These are phyloP conservation scores for Drosophila differens DNA, from an alignment of 2,888 invertebrate species.

Conservation along the genomic window DNA sequence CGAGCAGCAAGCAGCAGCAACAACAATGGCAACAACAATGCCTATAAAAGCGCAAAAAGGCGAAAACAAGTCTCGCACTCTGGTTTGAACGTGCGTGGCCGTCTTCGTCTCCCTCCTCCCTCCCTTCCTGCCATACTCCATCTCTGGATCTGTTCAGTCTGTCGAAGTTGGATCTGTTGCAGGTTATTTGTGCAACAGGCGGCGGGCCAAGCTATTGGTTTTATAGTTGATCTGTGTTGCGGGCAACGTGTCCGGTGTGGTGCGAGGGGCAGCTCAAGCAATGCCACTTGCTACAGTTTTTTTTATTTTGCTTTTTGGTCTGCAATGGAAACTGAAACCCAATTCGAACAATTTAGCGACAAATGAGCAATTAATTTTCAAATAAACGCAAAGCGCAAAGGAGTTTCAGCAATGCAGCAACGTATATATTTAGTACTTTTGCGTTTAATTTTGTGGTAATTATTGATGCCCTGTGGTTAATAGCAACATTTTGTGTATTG, in stretches of 20 bases:
- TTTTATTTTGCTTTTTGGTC: slow-evolving; percentile 17
- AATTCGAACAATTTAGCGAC: slow-evolving; percentile 84
- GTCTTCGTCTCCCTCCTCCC: slow-evolving; percentile 26
- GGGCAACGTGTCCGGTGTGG: slow-evolving; percentile 1
- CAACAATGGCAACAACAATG: slow-evolving; percentile 70
- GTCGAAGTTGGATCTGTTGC: slow-evolving; percentile 50
- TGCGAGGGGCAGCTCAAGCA: slow-evolving; percentile 18
- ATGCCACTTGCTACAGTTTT: slow-evolving; percentile 69
- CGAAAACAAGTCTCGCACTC: slow-evolving; percentile 79
- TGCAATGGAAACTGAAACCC: slow-evolving; percentile 80
- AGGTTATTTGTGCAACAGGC: slow-evolving; percentile 71
- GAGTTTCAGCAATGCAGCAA: slow-evolving; percentile 18
- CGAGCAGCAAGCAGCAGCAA: slow-evolving; percentile 20
- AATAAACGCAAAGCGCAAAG: slow-evolving; percentile 77
- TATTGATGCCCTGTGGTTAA: slow-evolving; percentile 9
- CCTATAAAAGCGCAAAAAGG: slow-evolving; percentile 75
- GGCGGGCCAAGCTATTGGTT: slow-evolving; percentile 48
- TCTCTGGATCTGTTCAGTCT: slow-evolving; percentile 3
- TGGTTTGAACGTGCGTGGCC: slow-evolving; percentile 70
- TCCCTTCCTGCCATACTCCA: neutral
- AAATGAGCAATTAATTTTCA: slow-evolving; percentile 85
- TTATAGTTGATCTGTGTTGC: slow-evolving; percentile 27
- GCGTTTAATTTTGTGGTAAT: slow-evolving; percentile 18
- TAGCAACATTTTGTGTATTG: slow-evolving; percentile 25
- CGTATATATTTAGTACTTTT: neutral